phyloP scores from a whole-genome alignment of 2,888 invertebrate genomes.

The Eugnorisma glareosa region DNA sequence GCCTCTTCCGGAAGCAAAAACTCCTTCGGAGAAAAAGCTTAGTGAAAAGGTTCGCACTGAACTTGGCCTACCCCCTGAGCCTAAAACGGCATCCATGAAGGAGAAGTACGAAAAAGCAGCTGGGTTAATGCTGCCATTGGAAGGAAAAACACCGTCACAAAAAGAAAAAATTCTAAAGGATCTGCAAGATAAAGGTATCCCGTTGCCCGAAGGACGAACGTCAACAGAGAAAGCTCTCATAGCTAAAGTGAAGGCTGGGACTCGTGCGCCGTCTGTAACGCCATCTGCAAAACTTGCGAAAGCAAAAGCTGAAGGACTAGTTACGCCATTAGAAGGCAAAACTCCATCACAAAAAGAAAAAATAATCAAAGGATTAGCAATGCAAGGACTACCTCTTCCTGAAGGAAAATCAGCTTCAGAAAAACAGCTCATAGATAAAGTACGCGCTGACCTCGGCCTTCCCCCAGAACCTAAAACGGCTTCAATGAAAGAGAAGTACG shows the following conservation, averaged over 20 bases:
- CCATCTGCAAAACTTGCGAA: not conserved
- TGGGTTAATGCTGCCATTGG: not conserved
- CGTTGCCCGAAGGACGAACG: not conserved
- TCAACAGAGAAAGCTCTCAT: not conserved
- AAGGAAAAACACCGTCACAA: not conserved
- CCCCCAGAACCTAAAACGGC: not conserved
- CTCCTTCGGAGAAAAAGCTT: conserved; percentile 37
- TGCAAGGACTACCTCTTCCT: not conserved
- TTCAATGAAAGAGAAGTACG: not conserved
- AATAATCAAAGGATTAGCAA: not conserved
- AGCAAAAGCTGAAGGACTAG: not conserved
- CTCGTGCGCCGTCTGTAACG: not conserved
- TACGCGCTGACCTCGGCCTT: not conserved
- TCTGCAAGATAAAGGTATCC: not conserved
- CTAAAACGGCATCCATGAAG: not conserved
- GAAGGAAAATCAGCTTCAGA: conserved; percentile 2
- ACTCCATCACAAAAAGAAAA: conserved; percentile 11
- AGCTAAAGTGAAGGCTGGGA: not conserved
- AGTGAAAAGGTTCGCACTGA: not conserved
- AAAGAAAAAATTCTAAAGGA: not conserved
- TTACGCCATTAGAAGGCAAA: conserved; percentile 11
- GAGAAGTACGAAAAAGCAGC: not conserved
- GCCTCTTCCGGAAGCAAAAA: conserved; percentile 44
- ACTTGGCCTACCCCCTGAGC: not conserved
- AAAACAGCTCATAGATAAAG: not conserved